Base-by-base conservation (phyloP, 2,888 invertebrate genomes). In the Leptarthrus brevirostris region DNA sequence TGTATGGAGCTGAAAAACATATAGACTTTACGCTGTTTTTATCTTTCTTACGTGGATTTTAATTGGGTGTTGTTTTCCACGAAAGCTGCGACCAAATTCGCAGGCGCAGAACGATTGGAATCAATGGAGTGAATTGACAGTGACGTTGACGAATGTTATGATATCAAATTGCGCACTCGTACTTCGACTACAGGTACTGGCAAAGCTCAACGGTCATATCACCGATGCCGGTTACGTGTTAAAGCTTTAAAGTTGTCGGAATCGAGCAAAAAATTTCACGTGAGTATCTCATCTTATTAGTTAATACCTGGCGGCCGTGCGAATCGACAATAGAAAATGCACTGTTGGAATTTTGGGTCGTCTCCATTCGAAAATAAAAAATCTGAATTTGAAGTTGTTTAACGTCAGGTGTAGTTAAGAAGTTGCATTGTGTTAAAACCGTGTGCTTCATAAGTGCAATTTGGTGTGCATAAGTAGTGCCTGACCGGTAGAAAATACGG, bases 231-330 rank as follows among this genome's bases (percentile, higher is more conserved):
- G n/a, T n/a, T n/a, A n/a, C n/a, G n/a, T n/a, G 20, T 12, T 8
- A 36, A 14, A 64, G 64, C 49, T 69, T 69, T 69, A 10, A 10
- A 52, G 22, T 10, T 69, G n/a, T n/a, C n/a, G 34, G 26, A 69
- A 52, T 49, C 18, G n/a, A 69, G 34, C 2, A 66, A 24, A 66
- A 66, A 66, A 18, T 18, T 26, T 52, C 49, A 69, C 69, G 30
- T 54, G 49, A 69, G 16, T 34, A 52, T 18, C 52, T 30, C 72
- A 18, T 61, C 44, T 61, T 47, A 64, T 73, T 73, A 73, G 73
- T 73, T 22, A 12, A 34, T 64, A 40, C 47, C 30, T 61, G 64
- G 49, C 64, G 52, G 64, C 30, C 47, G 20, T 64, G 49, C 52
- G 73, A 52, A 64, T 36, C 73, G 64, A 53, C 34, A 44, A 47